These are phyloP conservation scores for Thamnophis sirtalis DNA, from an alignment of 2,113 vertebrate genomes.

Conservation along the genomic window DNA sequence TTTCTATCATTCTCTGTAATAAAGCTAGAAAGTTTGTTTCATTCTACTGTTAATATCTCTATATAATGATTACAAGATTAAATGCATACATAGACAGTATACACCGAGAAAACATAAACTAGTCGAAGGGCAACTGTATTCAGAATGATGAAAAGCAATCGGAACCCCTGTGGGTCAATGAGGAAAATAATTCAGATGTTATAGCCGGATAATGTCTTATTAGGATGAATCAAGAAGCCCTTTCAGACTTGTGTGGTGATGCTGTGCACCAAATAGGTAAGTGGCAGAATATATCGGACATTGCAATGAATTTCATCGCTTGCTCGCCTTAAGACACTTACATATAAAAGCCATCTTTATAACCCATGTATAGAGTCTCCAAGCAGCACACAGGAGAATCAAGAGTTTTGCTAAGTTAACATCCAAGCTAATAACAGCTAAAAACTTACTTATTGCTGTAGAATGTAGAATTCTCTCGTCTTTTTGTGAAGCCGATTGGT, in stretches of 20 bases:
- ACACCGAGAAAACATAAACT: neutral
- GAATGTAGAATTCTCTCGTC: conserved; percentile 85
- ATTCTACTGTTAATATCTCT: neutral
- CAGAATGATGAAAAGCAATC: neutral
- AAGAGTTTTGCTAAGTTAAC: neutral
- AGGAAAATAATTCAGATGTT: neutral
- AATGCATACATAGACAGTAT: neutral
- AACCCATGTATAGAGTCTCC: too few relatives aligned
- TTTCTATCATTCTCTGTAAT: fast-evolving
- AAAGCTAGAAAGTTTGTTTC: neutral
- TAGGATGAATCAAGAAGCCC: neutral
- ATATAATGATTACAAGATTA: neutral
- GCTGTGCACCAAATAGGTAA: neutral
- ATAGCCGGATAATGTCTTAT: neutral
- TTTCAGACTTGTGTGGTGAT: neutral
- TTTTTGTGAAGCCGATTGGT: conserved; percentile 84
- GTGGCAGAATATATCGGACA: neutral
- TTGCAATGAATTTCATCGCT: neutral
- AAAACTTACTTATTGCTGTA: conserved; percentile 77
- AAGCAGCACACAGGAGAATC: neutral
- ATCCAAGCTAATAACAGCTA: neutral
- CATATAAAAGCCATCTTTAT: neutral
- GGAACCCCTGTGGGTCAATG: neutral
- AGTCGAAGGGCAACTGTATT: neutral
- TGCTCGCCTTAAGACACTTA: neutral